Conservation (phyloP, 2,797 vertebrate species). For the Lagodon rhomboides region DNA sequence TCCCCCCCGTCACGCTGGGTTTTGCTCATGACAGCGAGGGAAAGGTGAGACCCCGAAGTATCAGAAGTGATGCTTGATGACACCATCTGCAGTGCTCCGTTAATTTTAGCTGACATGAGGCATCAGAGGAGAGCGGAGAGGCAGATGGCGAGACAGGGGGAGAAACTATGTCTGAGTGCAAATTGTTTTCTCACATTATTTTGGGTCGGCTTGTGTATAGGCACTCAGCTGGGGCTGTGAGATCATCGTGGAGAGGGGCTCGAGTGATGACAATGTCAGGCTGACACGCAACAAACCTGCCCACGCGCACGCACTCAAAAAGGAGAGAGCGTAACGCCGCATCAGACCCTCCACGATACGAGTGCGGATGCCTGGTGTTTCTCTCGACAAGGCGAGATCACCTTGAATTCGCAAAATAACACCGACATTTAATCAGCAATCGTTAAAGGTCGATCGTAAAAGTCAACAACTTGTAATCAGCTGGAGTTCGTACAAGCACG, state of each 20-base stretch:
- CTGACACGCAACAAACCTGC: conserved; percentile 26
- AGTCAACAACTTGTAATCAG: neutral
- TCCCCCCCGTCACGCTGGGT: conserved; percentile 10
- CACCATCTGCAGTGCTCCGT: conserved; percentile 65
- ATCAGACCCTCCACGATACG: neutral
- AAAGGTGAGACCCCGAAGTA: conserved; percentile 47
- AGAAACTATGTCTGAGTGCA: conserved; percentile 64
- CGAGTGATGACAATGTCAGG: conserved; percentile 62
- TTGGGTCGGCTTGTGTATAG: conserved; percentile 43
- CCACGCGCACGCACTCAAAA: conserved; percentile 2
- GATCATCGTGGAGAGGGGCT: conserved; percentile 54
- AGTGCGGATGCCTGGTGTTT: neutral
- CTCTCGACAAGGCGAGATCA: neutral
- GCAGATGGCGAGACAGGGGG: conserved; percentile 66
- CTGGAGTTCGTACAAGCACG: neutral
- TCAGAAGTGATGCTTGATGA: conserved; percentile 43
- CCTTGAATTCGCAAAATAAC: conserved; percentile 3
- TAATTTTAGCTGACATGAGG: conserved; percentile 69
- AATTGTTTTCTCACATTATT: conserved; percentile 76
- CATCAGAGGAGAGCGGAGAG: conserved; percentile 52
- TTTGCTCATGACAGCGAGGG: conserved; percentile 35
- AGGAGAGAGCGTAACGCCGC: neutral
- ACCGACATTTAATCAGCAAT: neutral
- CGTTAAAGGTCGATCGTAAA: neutral
- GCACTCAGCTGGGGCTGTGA: conserved; percentile 59